phyloP scores from a whole-genome alignment of 2,797 vertebrate species.

The Urophycis tenuis region DNA sequence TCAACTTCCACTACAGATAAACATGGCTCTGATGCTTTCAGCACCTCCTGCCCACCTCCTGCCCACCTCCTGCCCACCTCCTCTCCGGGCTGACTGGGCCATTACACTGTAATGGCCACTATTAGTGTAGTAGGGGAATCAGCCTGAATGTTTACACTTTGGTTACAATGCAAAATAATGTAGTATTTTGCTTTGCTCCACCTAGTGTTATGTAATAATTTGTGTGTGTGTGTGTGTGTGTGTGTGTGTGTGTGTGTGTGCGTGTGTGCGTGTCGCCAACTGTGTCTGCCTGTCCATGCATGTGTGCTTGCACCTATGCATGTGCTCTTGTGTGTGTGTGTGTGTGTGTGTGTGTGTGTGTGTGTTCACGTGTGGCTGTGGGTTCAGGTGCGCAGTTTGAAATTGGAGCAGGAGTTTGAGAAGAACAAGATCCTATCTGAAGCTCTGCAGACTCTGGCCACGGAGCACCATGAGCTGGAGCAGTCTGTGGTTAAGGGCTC shows the following conservation, averaged over 20 bases:
- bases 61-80: neutral
- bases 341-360: conserved; percentile 8
- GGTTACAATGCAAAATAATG: neutral
- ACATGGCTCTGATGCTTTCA: conserved; percentile 37
- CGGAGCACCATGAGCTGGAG: conserved; percentile 93
- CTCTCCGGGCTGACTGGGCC: neutral
- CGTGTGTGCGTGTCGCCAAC: neutral
- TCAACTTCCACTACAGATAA: conserved; percentile 51
- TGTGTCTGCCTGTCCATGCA: neutral
- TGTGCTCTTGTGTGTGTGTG: conserved; percentile 27
- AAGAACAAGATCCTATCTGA: conserved; percentile 96
- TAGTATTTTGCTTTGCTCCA: neutral
- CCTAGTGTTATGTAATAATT: neutral
- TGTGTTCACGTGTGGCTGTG: conserved; percentile 25
- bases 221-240: neutral
- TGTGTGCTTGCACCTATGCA: neutral
- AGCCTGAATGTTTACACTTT: neutral
- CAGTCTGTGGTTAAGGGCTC: conserved; percentile 87
- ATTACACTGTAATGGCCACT: no score
- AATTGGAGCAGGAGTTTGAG: conserved; percentile 92
- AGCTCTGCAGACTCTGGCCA: conserved; percentile 90
- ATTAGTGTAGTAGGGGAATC: neutral
- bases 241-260: neutral
- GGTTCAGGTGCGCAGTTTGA: conserved; percentile 86
- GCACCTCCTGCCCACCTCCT: conserved; percentile 21